Evolutionary conservation across 2,888 invertebrate genomes (phyloP), one percentile per base, ranked within the genome.

Genomic region (Dione juno): DNA sequence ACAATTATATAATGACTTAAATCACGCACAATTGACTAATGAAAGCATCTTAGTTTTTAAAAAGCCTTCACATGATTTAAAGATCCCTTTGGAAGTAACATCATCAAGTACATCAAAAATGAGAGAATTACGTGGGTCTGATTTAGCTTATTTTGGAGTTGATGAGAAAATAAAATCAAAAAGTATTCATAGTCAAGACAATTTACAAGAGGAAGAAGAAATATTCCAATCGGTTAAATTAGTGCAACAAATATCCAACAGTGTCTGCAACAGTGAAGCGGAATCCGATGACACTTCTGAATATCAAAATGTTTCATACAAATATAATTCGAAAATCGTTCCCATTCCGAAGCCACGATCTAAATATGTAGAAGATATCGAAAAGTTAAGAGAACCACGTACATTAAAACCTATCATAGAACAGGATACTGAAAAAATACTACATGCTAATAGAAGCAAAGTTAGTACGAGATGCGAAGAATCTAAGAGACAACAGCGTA

Each of bases 141-240:
- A 95, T 78, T 86, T 95, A 59, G 94, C 94, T 71, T 95, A 94
- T 80, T 95, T 95, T 77, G 95, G 95, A 40, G 79, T 90, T 19
- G 80, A 82, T 61, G 81, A 82, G 52, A 71, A 71, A 79, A 90
- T 16, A 58, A 73, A 73, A 40, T 63, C 70, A 52, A 73, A 72
- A 52, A 66, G 50, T 52, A 71, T 72, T 45, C 70, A 76, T 21
- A 77, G 76, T 67, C 74, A 77, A 70, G 82, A 79, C 61, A 82
- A 84, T 67, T 80, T 82, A 63, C 79, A 78, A 63, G 86, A 89
- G 63, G 86, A 89, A 57, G 86, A 89, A 58, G 84, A 88, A 75
- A 82, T 88, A 76, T 88, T 93, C 70, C 86, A 88, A 71, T 92
- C 92, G 0, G 92, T 92, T 0, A 87, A 85, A 75, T 80, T 93